phyloP scores from a whole-genome alignment of 2,797 vertebrate genomes.

The Buceros bicornis region DNA sequence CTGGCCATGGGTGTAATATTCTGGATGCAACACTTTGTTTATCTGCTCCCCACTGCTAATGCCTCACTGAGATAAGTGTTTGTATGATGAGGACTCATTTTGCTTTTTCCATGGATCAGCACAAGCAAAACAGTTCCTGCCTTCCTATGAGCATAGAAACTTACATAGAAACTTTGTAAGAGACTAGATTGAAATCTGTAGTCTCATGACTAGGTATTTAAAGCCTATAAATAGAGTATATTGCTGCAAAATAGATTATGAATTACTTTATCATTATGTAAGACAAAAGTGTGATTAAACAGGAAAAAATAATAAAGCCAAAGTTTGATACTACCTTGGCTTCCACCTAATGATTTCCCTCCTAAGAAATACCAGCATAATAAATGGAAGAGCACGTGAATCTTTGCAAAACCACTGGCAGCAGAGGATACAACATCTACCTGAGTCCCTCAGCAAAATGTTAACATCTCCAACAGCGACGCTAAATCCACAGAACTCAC shows the following conservation, averaged over 20 bases:
- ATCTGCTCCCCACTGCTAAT: background rate
- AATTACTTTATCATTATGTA: background rate
- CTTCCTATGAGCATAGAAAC: background rate
- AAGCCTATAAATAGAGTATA: background rate
- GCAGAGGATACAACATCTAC: background rate
- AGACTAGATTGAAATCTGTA: background rate
- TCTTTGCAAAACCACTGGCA: background rate
- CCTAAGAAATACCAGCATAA: background rate
- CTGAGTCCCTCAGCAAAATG: background rate
- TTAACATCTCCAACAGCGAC: background rate
- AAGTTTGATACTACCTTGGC: background rate
- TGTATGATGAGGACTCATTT: background rate
- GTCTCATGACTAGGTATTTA: background rate
- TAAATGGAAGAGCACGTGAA: background rate
- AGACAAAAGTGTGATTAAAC: background rate
- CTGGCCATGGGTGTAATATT: background rate
- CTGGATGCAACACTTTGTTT: background rate
- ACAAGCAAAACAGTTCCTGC: background rate
- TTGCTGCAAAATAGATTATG: background rate
- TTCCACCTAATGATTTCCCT: background rate
- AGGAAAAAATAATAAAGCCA: background rate
- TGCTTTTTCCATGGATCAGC: background rate
- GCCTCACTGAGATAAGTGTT: background rate
- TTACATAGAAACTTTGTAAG: background rate
- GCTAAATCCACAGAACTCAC: background rate